phyloP scores from a whole-genome alignment of 1,140 invertebrate species.

The Centruroides vittatus region DNA sequence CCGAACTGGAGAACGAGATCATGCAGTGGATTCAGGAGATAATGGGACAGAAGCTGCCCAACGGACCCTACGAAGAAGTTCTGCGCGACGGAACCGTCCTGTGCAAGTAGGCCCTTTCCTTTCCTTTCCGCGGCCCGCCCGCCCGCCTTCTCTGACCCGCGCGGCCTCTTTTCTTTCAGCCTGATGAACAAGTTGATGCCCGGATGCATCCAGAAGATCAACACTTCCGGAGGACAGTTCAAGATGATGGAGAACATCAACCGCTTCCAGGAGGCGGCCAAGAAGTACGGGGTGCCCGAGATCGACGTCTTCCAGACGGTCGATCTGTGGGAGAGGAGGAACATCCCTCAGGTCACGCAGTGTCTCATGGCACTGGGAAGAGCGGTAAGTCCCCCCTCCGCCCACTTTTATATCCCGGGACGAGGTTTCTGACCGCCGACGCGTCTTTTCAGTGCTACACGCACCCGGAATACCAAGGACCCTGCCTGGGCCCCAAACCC shows the following conservation, averaged over 20 bases:
- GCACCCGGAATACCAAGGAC: conserved; percentile 73
- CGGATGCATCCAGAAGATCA: conserved; percentile 67
- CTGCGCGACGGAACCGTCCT: conserved; percentile 79
- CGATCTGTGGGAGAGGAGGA: conserved; percentile 83
- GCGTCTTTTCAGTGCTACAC: conserved; percentile 50
- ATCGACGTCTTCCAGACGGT: conserved; percentile 87
- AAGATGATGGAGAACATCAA: conserved; percentile 94
- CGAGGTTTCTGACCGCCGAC: too few species aligned
- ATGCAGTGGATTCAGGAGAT: conserved; percentile 83
- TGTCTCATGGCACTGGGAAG: conserved; percentile 78
- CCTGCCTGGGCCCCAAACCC: conserved; percentile 65
- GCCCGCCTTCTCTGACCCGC: too few species aligned
- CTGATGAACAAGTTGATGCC: conserved; percentile 79
- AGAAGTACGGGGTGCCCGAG: conserved; percentile 72
- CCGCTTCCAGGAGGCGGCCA: conserved; percentile 76
- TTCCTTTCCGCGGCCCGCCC: not conserved
- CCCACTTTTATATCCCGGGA: too few species aligned
- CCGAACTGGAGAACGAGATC: conserved; percentile 69
- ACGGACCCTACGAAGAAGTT: conserved; percentile 67
- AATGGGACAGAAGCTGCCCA: conserved; percentile 67
- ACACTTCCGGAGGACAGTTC: conserved; percentile 75
- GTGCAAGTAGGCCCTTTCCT: conserved; percentile 41
- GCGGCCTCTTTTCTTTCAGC: conserved; percentile 18
- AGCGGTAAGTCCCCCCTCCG: conserved; percentile 43
- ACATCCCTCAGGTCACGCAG: conserved; percentile 72